Evolutionary conservation across 2,888 invertebrate species (phyloP).

Genomic region (Drosophila mercatorum): DNA sequence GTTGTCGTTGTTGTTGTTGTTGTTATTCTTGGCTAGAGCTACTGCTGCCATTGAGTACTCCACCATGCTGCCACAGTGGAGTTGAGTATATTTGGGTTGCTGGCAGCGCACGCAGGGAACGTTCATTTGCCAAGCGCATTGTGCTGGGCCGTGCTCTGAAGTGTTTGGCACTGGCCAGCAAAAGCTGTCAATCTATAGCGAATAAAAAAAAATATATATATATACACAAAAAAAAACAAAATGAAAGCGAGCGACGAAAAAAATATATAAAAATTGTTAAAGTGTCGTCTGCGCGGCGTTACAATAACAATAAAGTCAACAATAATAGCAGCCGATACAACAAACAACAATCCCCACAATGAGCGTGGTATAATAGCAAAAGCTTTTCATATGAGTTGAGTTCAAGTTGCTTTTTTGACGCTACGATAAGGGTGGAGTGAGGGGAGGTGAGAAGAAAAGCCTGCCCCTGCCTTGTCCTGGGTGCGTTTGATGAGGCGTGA

Average conservation of each 20-base stretch:
- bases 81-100: slow-evolving; percentile 27
- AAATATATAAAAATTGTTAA: slow-evolving; percentile 57
- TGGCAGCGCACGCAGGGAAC: slow-evolving; percentile 35
- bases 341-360: slow-evolving; percentile 54
- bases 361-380: slow-evolving; percentile 66
- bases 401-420: slow-evolving; percentile 45
- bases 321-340: slow-evolving; percentile 62
- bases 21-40: slow-evolving; percentile 9
- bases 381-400: slow-evolving; percentile 74
- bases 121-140: slow-evolving; percentile 70
- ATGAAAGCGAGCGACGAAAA: slow-evolving; percentile 13
- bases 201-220: slow-evolving; percentile 26
- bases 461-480: slow-evolving; percentile 15
- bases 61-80: slow-evolving; percentile 5
- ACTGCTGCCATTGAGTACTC: slow-evolving; percentile 35
- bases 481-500: slow-evolving; percentile 72
- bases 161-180: slow-evolving; percentile 73
- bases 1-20: slow-evolving; percentile 9
- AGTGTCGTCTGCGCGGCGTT: slow-evolving; percentile 71
- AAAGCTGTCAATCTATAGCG: slow-evolving; percentile 66
- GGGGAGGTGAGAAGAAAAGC: background rate
- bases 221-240: slow-evolving; percentile 19
- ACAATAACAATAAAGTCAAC: slow-evolving; percentile 75
- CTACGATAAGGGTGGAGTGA: background rate
- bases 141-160: slow-evolving; percentile 59